These are phyloP conservation scores for Latheticus oryzae DNA, from an alignment of 2,888 invertebrate species.

Conservation along the genomic window DNA sequence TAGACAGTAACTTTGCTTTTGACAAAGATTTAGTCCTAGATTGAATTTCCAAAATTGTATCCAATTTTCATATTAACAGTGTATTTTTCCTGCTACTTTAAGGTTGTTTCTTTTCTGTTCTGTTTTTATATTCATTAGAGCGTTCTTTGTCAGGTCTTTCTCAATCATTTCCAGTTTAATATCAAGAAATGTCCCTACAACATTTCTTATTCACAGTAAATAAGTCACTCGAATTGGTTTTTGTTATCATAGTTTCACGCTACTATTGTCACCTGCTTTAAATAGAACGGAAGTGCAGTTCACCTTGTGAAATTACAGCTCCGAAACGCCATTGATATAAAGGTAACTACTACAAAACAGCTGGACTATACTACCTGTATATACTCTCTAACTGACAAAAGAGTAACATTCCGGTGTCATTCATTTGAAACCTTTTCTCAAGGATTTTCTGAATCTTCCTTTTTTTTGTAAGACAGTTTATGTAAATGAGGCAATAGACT, in stretches of 20 bases:
- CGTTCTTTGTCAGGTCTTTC: no score
- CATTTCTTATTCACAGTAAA: no score
- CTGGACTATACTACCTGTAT: conserved; percentile 7
- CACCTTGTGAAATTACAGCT: conserved; percentile 28
- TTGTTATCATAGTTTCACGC: conserved; percentile 18
- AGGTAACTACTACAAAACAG: conserved; percentile 14
- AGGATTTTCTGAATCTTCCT: background rate
- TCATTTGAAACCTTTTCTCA: conserved; percentile 3
- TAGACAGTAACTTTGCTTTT: no score
- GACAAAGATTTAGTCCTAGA: no score
- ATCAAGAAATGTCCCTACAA: no score
- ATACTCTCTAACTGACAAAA: no score
- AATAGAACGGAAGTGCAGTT: conserved; percentile 41
- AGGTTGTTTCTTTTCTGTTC: no score
- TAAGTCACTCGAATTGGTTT: conserved; percentile 5
- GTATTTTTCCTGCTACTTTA: no score
- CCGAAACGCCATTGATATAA: conserved; percentile 35
- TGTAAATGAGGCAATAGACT: conserved; percentile 13
- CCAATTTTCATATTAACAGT: no score
- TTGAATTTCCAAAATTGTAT: no score
- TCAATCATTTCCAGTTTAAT: no score
- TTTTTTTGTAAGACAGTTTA: conserved; percentile 11
- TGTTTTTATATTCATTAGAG: no score
- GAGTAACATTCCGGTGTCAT: conserved; percentile 7
- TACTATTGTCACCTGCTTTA: conserved; percentile 7